Evolutionary conservation across 2,797 vertebrate species (phyloP), one percentile per base, ranked within the genome.

Genomic region (Liasis olivaceus): DNA sequence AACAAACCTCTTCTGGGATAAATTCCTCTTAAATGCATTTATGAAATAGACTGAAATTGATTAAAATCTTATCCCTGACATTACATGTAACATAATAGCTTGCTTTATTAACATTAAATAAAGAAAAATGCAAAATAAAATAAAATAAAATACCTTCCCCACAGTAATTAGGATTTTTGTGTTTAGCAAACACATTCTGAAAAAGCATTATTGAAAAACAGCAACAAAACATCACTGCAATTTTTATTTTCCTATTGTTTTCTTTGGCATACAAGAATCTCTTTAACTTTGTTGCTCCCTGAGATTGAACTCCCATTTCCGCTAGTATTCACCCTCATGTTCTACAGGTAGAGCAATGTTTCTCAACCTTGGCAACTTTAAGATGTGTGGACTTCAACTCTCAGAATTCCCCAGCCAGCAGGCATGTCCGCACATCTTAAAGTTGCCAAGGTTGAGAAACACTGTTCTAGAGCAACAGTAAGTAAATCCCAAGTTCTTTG

Each of bases 101-200:
- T 77, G 63, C 26, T 92, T 59, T 58, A 72, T 89, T 77, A 93
- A 93, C 85, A 92, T n/a, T 87, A 51, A 56, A 87, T 72, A 28
- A 90, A 87, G 36, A 15, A 66, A 47, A 64, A 64, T 63, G 51
- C 2, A 84, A 89, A 84, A 26, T 2, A 84, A 54, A 77, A 81
- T 3, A 59, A n/a, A 14, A 51, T 7, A 24, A 63, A 58, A 58
- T 58, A 8, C 15, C 14, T n/a, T 31, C 15, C 85, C 47, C 28
- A 2, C 36, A 88, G 12, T 51, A 60, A 62, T 42, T 31, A 88
- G 28, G 26, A 42, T 14, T 62, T 47, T 81, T 88, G 58, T 17
- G 66, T 13, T 28, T 89, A 54, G 11, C 77, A 66, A 31, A 85
- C 26, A 9, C 4, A 42, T 64, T 64, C 51, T 66, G 31, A 47